Conservation (phyloP, 2,113 vertebrate genomes). For the Antechinus flavipes region DNA sequence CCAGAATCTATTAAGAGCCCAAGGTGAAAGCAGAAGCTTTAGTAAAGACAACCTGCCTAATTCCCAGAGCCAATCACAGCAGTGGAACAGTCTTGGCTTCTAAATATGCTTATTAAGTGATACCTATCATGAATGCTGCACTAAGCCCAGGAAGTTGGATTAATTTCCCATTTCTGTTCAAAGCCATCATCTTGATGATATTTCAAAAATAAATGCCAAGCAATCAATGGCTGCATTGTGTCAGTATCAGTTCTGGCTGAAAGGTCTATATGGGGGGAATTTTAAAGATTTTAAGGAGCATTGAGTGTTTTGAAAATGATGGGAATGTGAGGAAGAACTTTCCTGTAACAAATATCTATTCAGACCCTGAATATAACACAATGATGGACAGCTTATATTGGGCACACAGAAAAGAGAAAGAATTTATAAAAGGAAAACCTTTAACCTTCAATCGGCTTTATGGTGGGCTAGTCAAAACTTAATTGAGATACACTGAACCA, state of each 20-base stretch:
- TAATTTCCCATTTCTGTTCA: constrained; percentile 64
- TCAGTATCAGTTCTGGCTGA: constrained; percentile 48
- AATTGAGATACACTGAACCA: constrained; percentile 70
- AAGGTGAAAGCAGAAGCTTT: background rate
- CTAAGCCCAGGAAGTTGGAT: background rate
- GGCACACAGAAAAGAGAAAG: constrained; percentile 68
- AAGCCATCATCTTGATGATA: constrained; percentile 42
- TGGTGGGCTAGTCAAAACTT: constrained; percentile 72
- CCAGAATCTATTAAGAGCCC: background rate
- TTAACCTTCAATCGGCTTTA: constrained; percentile 73
- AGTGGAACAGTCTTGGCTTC: background rate
- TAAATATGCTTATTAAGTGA: constrained; percentile 52
- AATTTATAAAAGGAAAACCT: constrained; percentile 78
- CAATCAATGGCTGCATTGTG: background rate
- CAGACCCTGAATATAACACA: constrained; percentile 66
- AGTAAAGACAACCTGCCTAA: background rate
- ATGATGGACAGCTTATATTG: constrained; percentile 68
- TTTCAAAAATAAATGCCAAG: constrained; percentile 62
- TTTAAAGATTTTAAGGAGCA: constrained; percentile 68
- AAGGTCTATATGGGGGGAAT: constrained; percentile 65
- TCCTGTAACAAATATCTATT: constrained; percentile 77
- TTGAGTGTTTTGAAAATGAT: constrained; percentile 63
- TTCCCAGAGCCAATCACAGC: background rate
- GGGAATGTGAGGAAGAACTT: constrained; percentile 73
- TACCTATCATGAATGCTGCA: constrained; percentile 15